phyloP scores from a whole-genome alignment of 2,888 invertebrate species.

The Plemyria rubiginata region DNA sequence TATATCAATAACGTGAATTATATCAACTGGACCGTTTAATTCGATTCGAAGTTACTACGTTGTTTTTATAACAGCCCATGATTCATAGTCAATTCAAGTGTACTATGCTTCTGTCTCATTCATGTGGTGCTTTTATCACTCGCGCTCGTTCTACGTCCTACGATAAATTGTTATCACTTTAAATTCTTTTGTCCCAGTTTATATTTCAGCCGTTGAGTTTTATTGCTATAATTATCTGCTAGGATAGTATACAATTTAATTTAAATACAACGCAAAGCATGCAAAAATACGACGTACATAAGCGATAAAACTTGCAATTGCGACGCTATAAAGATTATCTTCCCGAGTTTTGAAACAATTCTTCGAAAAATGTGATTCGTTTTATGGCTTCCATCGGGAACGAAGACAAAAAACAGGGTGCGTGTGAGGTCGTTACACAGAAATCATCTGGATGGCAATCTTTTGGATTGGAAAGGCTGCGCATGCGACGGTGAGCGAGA shows the following conservation, averaged over 20 bases:
- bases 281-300: conserved; percentile 7
- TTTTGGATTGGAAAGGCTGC: conserved; percentile 53
- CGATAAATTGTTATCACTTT: conserved; percentile 53
- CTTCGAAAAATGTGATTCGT: conserved; percentile 21
- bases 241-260: background rate
- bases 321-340: conserved; percentile 3
- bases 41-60: conserved; percentile 28
- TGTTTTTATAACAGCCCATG: conserved; percentile 51
- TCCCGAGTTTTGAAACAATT: conserved; percentile 22
- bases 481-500: conserved; percentile 61
- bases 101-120: conserved; percentile 47
- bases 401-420: conserved; percentile 52
- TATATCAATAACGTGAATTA: conserved; percentile 26
- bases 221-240: conserved; percentile 2
- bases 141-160: conserved; percentile 49
- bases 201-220: conserved; percentile 1
- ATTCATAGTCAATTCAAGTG: conserved; percentile 73
- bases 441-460: conserved; percentile 52
- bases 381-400: conserved; percentile 49
- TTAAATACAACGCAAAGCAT: background rate
- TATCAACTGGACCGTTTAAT: conserved; percentile 25
- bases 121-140: conserved; percentile 46
- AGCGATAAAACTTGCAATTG: conserved; percentile 4
- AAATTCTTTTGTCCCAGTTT: conserved; percentile 29
- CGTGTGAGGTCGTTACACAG: conserved; percentile 65